Percentiles rank a stretch among this genome's conserved stretches.
phyloP scores from a whole-genome alignment of 2,797 vertebrate species.

The Chloroceryle inda region DNA sequence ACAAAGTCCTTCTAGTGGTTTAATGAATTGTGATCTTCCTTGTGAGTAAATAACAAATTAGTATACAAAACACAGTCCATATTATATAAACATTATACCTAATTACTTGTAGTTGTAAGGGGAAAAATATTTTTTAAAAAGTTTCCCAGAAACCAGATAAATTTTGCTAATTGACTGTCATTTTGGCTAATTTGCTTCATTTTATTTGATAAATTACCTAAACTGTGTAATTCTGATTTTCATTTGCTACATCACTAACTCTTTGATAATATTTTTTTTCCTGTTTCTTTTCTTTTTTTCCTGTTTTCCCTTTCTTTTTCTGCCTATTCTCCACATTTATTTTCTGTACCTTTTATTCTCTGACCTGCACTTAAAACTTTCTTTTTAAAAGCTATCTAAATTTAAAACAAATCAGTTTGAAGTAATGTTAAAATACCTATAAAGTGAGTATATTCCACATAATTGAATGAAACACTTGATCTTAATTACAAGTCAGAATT shows the following conservation, averaged over 20 bases:
- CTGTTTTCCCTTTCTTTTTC: neutral
- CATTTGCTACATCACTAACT: neutral
- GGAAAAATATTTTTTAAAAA: neutral
- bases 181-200: neutral
- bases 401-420: neutral
- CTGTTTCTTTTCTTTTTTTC: neutral
- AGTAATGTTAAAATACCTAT: neutral
- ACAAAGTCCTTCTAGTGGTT: slow-evolving; percentile 9
- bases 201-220: slow-evolving; percentile 5
- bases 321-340: neutral
- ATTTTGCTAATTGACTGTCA: neutral
- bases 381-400: neutral
- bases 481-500: neutral
- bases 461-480: neutral
- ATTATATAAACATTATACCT: neutral
- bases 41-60: slow-evolving; percentile 32
- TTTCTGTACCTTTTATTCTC: neutral
- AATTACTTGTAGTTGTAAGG: neutral
- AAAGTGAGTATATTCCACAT: neutral
- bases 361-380: neutral
- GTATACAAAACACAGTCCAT: neutral
- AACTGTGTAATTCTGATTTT: neutral
- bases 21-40: neutral
- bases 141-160: neutral
- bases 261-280: neutral